Conservation (phyloP, 2,888 invertebrate genomes). For the Oscheius myriophilus region DNA sequence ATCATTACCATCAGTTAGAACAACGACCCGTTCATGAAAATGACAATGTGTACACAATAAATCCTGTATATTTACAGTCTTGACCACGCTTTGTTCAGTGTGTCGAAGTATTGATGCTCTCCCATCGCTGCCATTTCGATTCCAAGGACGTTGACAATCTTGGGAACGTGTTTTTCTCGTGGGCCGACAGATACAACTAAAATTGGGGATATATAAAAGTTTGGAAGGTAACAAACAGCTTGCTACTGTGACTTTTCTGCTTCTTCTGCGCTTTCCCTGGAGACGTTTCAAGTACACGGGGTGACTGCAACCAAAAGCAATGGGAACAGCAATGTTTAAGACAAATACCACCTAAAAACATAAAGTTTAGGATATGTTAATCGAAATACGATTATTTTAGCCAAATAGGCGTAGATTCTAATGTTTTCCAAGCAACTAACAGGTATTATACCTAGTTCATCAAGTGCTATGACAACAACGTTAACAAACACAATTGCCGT, state of each 20-base stretch:
- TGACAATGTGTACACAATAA: neutral
- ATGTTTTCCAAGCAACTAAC: neutral
- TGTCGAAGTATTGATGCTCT: slow-evolving; percentile 25
- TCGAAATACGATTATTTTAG: neutral
- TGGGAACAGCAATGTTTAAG: neutral
- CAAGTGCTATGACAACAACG: neutral
- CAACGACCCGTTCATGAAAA: neutral
- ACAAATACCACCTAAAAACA: slow-evolving; percentile 9
- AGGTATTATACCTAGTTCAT: neutral
- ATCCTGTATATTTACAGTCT: slow-evolving; percentile 3
- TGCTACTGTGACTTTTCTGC: slow-evolving; percentile 3
- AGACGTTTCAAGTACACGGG: slow-evolving; percentile 5
- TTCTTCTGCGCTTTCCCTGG: neutral
- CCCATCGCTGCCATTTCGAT: slow-evolving; percentile 9
- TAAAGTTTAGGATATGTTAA: neutral
- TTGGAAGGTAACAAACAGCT: slow-evolving; percentile 3
- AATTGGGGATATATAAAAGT: neutral
- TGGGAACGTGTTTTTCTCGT: slow-evolving; percentile 14
- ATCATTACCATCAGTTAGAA: neutral
- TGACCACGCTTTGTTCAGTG: slow-evolving; percentile 13
- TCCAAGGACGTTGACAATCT: slow-evolving; percentile 27
- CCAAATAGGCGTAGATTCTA: neutral
- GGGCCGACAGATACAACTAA: neutral
- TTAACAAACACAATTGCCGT: neutral
- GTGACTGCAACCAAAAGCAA: slow-evolving; percentile 15